Percentiles rank a stretch among this genome's conserved stretches.
These are phyloP conservation scores for Ispidina lecontei DNA, from an alignment of 2,797 vertebrate genomes.

Conservation along the genomic window DNA sequence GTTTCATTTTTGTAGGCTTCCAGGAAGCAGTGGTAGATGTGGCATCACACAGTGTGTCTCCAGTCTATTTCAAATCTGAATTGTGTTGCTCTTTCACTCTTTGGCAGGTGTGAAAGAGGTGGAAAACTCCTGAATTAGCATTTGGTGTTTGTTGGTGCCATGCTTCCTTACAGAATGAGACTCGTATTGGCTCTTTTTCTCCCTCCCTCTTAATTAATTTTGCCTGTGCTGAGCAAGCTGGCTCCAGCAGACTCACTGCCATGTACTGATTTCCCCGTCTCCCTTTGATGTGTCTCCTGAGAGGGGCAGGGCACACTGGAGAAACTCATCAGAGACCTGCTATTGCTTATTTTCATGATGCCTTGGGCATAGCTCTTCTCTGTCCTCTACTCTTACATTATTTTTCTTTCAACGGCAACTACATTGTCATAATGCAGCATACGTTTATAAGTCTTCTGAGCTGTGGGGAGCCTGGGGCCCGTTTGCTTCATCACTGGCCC, in stretches of 20 bases:
- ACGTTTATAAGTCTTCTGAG: neutral
- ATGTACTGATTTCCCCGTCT: conserved; percentile 17
- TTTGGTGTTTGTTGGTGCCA: neutral
- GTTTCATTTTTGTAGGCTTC: neutral
- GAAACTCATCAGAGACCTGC: conserved; percentile 25
- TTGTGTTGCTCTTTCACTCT: neutral
- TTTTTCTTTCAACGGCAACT: neutral
- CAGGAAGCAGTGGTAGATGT: neutral
- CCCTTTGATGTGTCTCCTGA: conserved; percentile 46
- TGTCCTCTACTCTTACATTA: neutral
- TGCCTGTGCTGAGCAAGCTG: conserved; percentile 54
- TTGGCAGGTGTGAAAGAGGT: neutral
- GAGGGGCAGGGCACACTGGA: conserved; percentile 14
- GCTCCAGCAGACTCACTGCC: conserved; percentile 6
- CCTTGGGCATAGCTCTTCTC: conserved; percentile 48
- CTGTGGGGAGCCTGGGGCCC: neutral
- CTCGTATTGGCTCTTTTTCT: neutral
- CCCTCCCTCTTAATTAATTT: conserved; percentile 54
- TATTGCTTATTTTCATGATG: neutral
- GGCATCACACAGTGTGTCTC: fast-evolving
- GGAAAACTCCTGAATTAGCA: conserved; percentile 29
- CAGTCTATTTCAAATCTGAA: neutral
- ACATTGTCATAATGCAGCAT: fast-evolving
- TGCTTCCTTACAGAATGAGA: neutral
- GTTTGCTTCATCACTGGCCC: fast-evolving